Evolutionary conservation across 2,113 vertebrate genomes (phyloP), one percentile per base, ranked within the genome.

Genomic region (Thamnophis sirtalis): DNA sequence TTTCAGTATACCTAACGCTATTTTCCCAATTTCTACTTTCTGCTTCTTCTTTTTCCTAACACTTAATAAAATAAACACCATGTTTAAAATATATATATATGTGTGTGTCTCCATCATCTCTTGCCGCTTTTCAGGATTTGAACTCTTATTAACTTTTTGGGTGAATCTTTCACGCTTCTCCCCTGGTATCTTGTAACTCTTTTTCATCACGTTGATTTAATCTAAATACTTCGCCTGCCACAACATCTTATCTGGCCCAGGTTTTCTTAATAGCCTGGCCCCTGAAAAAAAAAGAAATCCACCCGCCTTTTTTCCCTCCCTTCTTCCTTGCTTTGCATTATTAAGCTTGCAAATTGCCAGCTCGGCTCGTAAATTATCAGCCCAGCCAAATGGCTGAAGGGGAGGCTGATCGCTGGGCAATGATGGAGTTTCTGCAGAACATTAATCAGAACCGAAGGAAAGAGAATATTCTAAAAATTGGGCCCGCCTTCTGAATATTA

Each of bases 341-440:
- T 99, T 99, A 99, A 98, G 97, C 98, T 99, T 99, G 98, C 98
- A 99, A 99, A 99, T 98, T 96, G 97, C 96, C 86, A 89, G 96
- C 97, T 96, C 97, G 92, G 96, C 98, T 97, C 98, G 98, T 99
- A 98, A 99, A 99, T 99, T 98, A 98, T 97, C 95, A 3, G 17
- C 95, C 96, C 95, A 94, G 98, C 93, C 97, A 98, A 97, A 96
- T 97, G 97, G 96, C 97, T 97, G 98, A 98, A 97, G 96, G 96
- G 97, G 97, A 97, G 97, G 98, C 97, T 94, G 98, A 98, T 98
- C 98, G 98, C 98, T 97, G 95, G 63, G 97, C 48, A 94, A 97
- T 98, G 98, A 99, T 97, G 98, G 98, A 98, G 97, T 98, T 97
- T 97, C 97, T 96, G 58, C 95, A 96, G 95, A 97, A 97, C 98